Base-by-base conservation (phyloP, 2,113 vertebrate genomes). In the Poecilia latipinna region DNA sequence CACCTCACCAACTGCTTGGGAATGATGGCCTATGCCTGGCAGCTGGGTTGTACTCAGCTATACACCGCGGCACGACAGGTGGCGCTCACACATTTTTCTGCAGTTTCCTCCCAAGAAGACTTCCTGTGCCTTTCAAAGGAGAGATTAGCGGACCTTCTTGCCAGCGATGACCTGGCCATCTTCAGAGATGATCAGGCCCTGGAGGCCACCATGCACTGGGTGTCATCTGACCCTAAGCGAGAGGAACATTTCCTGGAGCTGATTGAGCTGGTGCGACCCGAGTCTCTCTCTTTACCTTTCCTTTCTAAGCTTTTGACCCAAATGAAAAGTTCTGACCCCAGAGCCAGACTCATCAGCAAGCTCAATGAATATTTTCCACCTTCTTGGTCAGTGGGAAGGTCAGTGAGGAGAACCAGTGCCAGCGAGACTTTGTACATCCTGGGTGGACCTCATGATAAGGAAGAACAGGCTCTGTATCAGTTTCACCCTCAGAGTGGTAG, bases 1-100 rank as follows among this genome's bases (percentile, higher is more conserved):
- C 95, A 96, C 32, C 80, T 96, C 37, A 95, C 91, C 61, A 97
- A 97, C 89, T 97, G 96, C 79, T 79, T 97, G 87, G 94, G 95
- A 61, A 92, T 97, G 91, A 94, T 96, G 95, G 88, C 80, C 11
- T 97, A 96, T 13, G 92, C 96, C 0, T 95, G 94, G 94, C 93
- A 90, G 12, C 93, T 94, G 57, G 94, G 94, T 51, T 96, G 94
- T 29, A 8, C 17, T 26, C 92, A 92, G 42, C 92, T 97, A 7
- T 89, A 92, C 1, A 32, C 17, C 0, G 91, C 93, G 11, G 95
- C 96, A 0, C 68, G 92, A 31, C 90, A 93, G 0, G 97, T 97
- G 70, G 95, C 86, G 26, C 94, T 97, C 73, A 94, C 94, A 24
- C 97, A 97, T 84, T 95, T 97, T 80, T 78, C 91, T 0, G 95